phyloP scores from a whole-genome alignment of 2,888 invertebrate genomes.

The Acanthosepion lycidas region DNA sequence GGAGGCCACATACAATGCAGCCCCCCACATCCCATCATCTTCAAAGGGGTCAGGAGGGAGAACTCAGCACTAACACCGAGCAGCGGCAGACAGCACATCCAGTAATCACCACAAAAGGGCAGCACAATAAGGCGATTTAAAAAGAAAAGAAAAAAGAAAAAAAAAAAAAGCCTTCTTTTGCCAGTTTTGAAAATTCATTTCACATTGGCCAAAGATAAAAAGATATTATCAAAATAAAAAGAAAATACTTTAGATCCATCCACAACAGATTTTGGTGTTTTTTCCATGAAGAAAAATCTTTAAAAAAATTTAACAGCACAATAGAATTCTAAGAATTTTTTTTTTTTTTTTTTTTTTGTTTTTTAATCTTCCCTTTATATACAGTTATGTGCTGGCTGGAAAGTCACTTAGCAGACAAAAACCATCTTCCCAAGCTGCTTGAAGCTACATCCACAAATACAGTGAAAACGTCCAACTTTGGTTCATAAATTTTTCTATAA shows the following conservation, averaged over 20 bases:
- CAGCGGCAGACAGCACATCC: conserved; percentile 10
- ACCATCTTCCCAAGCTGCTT: background rate
- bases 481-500: background rate
- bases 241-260: conserved; percentile 11
- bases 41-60: background rate
- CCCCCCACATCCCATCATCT: too few relatives aligned
- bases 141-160: background rate
- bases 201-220: background rate
- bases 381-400: background rate
- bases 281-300: background rate
- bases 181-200: background rate
- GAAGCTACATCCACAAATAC: background rate
- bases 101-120: conserved; percentile 9
- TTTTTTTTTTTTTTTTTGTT: background rate
- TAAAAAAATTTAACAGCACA: background rate
- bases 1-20: background rate
- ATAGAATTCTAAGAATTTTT: background rate
- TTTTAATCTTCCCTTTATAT: background rate
- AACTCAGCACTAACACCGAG: conserved; percentile 22
- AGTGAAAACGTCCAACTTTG: background rate
- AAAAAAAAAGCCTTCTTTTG: background rate
- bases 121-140: conserved; percentile 14
- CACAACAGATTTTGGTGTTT: background rate
- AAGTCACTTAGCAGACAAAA: background rate
- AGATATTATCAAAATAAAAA: background rate